Base-by-base conservation (phyloP, 2,888 invertebrate genomes). In the Cerastis rubricosa region DNA sequence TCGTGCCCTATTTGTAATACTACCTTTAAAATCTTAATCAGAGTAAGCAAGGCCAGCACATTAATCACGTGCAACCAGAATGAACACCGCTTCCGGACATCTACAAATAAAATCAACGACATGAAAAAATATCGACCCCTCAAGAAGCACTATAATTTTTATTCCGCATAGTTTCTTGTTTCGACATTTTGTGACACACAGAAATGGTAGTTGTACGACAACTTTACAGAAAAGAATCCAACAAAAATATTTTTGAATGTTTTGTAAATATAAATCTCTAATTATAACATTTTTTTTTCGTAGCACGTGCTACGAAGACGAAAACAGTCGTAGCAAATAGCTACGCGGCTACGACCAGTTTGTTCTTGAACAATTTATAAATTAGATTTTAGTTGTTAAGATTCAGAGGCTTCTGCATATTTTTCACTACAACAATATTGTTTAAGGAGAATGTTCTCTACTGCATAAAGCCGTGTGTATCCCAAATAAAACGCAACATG, bases 131-230 rank as follows among this genome's bases (percentile, higher is more conserved):
- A 89, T 86, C 85, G 87, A 90, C 89, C 91, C 87, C 86, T 90
- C 76, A 89, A 90, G 91, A 89, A 91, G 90, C 87, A 86, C 87
- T 87, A 90, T 91, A 87, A 91, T 92, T 91, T 92, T 90, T 90
- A 90, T 89, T 90, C 89, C 81, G 85, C 87, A 89, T 91, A 89
- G 81, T 89, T 87, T 88, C 80, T 84, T 76, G 67, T 80, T 83
- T 71, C 19, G 43, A 73, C 47, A n/a, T 70, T 70, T 63, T 61
- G 76, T 69, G 86, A 90, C 88, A 89, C 84, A 90, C 87, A 17
- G 87, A 2, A 45, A 8, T 57, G 0, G 0, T 1, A n/a, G 17
- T 25, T 49, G 35, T 49, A 8, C 40, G 1, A 22, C 69, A 74
- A 59, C 14, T 57, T 59, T 14, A 61, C 0, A 25, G 29, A 0